Percentiles rank a stretch among this genome's conserved stretches.
These are phyloP conservation scores for Corvus moneduloides DNA, from an alignment of 2,113 vertebrate genomes.

Conservation along the genomic window DNA sequence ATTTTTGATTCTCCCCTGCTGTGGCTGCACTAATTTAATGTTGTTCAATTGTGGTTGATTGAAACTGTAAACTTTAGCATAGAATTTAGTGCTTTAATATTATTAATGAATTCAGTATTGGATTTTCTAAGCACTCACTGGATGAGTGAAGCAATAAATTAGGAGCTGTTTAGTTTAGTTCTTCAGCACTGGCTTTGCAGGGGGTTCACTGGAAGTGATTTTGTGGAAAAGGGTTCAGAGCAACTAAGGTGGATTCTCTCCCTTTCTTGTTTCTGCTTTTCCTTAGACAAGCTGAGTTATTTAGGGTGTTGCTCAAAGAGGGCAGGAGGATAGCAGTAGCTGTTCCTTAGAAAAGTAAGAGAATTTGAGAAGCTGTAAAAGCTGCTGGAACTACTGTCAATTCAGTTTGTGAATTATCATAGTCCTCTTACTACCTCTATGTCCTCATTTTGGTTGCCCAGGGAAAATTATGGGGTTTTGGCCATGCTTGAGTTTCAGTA, in stretches of 20 bases:
- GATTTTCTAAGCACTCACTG: constrained; percentile 37
- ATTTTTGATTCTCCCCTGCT: constrained; percentile 7
- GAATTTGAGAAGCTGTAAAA: background rate
- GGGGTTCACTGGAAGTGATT: background rate
- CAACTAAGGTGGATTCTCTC: background rate
- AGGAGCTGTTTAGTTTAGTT: constrained; percentile 18
- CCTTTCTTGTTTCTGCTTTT: background rate
- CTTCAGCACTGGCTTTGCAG: background rate
- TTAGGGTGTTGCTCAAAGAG: background rate
- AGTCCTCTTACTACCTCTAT: background rate
- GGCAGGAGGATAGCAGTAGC: background rate
- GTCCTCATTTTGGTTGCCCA: background rate
- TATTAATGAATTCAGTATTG: constrained; percentile 60
- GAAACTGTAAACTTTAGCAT: constrained; percentile 4
- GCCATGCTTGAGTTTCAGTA: background rate
- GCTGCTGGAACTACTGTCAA: background rate
- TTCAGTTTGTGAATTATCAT: background rate
- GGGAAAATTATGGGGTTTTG: background rate
- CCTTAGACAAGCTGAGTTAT: background rate
- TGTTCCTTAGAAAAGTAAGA: background rate
- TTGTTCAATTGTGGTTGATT: background rate
- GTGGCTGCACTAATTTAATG: background rate
- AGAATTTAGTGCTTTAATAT: constrained; percentile 27
- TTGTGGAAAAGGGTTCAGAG: background rate
- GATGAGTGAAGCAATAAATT: constrained; percentile 41